Percentiles rank a stretch among this genome's conserved stretches.
Evolutionary conservation across 2,113 vertebrate genomes (phyloP).

Genomic region (Psophia crepitans): DNA sequence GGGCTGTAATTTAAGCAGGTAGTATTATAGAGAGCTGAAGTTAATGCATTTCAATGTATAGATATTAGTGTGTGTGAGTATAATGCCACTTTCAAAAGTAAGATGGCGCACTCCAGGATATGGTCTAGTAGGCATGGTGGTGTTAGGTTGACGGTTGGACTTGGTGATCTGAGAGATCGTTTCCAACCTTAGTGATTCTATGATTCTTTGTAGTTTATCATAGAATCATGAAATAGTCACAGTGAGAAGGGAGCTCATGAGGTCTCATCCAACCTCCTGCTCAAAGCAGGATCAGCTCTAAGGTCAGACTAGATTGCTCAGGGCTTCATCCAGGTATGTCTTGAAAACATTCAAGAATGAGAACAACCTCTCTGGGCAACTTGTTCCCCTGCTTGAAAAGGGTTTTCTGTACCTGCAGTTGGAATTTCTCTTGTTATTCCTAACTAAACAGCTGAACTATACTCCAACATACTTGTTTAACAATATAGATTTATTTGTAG

Average conservation of each 20-base stretch:
- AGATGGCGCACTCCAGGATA: too few species aligned
- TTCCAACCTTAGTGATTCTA: too few species aligned
- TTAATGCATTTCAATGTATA: not conserved
- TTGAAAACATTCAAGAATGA: not conserved
- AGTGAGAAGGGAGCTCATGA: not conserved
- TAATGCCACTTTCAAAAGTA: not conserved
- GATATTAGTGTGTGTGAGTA: not conserved
- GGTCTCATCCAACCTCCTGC: not conserved
- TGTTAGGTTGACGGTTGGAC: too few species aligned
- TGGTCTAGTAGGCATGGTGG: too few species aligned
- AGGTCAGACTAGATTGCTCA: not conserved
- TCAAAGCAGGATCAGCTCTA: not conserved
- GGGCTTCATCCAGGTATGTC: not conserved
- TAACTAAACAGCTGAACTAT: not conserved
- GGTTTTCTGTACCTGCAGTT: not conserved
- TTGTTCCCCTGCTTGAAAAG: not conserved
- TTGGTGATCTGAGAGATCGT: too few species aligned
- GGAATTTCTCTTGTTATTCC: not conserved
- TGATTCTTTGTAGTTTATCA: not conserved
- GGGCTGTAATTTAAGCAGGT: not conserved
- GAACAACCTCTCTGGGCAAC: not conserved
- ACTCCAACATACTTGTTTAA: not conserved
- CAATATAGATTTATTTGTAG: too few species aligned
- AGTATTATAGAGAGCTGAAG: not conserved
- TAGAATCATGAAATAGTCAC: not conserved